Conservation (phyloP, 23 tunicate genomes). For the Halocynthia roretzi region DNA sequence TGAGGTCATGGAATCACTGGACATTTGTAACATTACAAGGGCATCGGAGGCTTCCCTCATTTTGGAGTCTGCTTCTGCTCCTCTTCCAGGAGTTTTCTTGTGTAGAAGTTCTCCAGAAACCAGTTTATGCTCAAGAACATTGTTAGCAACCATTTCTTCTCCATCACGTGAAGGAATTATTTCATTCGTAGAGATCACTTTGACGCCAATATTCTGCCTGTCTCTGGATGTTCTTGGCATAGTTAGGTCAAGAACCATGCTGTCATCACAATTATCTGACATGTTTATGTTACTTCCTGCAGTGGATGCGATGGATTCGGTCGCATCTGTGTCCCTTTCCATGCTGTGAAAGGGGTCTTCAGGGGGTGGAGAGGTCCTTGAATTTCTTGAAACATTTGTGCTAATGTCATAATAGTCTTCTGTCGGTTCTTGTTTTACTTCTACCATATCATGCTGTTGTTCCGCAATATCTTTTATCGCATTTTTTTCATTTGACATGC, state of each 20-base stretch:
- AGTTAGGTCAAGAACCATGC: conserved; percentile 31
- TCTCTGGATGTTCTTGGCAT: conserved; percentile 2
- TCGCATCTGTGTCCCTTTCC: conserved; percentile 6
- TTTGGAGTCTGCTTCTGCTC: conserved; percentile 6
- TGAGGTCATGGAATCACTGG: conserved; percentile 1
- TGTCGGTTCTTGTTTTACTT: too few relatives aligned
- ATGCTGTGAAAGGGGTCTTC: conserved; percentile 1
- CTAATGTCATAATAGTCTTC: too few relatives aligned
- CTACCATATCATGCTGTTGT: too few relatives aligned
- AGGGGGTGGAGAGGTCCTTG: conserved; percentile 14
- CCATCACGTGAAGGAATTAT: too few relatives aligned
- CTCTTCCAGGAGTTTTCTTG: neutral
- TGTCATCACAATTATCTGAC: neutral
- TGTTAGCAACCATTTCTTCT: too few relatives aligned
- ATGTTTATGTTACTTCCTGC: neutral
- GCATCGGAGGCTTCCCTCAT: conserved; percentile 21
- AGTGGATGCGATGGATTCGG: conserved; percentile 4
- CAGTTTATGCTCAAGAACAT: too few relatives aligned
- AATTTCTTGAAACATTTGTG: too few relatives aligned
- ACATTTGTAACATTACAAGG: conserved; percentile 11
- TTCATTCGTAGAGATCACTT: too few relatives aligned
- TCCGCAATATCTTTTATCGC: too few relatives aligned
- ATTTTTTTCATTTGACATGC: too few relatives aligned
- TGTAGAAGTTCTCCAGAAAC: too few relatives aligned
- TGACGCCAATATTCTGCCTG: too few relatives aligned